These are phyloP conservation scores for Epinotia bilunana DNA, from an alignment of 2,888 invertebrate species.

Conservation along the genomic window DNA sequence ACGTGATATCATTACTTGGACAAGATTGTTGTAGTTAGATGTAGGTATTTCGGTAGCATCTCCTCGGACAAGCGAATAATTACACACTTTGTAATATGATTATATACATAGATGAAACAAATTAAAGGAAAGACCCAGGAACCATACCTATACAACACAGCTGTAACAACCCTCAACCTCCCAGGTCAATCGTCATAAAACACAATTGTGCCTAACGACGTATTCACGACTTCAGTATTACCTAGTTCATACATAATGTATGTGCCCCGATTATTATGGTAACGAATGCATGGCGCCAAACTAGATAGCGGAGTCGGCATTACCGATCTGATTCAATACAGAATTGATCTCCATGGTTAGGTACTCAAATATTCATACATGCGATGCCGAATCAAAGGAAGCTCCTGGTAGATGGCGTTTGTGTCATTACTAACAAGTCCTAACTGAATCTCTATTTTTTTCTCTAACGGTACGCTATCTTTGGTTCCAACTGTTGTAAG, in stretches of 20 bases:
- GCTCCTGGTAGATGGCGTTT: background rate
- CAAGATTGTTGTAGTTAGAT: no score
- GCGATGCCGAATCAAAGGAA: slow-evolving; percentile 35
- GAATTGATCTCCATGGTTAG: slow-evolving; percentile 45
- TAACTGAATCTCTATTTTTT: background rate
- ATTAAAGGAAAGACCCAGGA: no score
- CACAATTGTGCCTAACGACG: slow-evolving; percentile 37
- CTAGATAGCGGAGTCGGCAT: slow-evolving; percentile 53
- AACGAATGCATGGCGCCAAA: slow-evolving; percentile 59
- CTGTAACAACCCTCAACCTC: background rate
- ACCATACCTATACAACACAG: background rate
- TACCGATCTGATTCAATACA: slow-evolving; percentile 41
- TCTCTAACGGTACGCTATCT: background rate
- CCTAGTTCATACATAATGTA: slow-evolving; percentile 43
- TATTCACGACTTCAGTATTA: slow-evolving; percentile 43
- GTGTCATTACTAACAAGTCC: background rate
- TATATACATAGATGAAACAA: no score
- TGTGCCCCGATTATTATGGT: slow-evolving; percentile 58
- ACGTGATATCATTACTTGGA: no score
- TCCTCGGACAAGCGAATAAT: no score
- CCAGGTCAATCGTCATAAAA: slow-evolving; percentile 21
- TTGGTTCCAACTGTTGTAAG: background rate
- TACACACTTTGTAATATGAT: no score
- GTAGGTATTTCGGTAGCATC: no score
- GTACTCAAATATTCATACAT: slow-evolving; percentile 58